A percentile compares a stretch with the other conserved stretches of the same genome.
Evolutionary conservation across 30 jellyfish, hydroid and myxozoan genomes (phyloP).

Genomic region (Aurelia sp.): DNA sequence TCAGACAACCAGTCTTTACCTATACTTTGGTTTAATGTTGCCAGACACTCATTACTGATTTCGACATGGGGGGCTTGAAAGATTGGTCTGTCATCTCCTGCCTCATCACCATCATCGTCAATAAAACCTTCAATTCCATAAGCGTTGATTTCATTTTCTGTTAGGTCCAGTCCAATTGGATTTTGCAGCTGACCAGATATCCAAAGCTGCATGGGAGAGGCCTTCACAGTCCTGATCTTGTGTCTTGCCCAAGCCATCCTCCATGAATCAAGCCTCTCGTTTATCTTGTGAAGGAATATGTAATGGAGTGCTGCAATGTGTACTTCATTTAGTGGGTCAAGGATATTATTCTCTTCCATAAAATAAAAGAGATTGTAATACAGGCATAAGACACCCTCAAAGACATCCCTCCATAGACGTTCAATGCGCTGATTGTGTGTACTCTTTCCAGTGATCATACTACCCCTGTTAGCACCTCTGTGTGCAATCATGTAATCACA

Average conservation of each 20-base stretch:
- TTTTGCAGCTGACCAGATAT: constrained; percentile 67
- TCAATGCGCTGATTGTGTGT: constrained; percentile 19
- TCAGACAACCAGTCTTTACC: too few relatives aligned
- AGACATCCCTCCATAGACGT: constrained; percentile 69
- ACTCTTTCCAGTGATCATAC: constrained; percentile 59
- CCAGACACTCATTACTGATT: too few relatives aligned
- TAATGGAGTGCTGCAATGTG: constrained; percentile 16
- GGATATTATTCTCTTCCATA: constrained; percentile 70
- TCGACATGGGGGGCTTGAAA: too few relatives aligned
- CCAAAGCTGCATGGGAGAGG: constrained; percentile 65
- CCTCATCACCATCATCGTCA: too few relatives aligned
- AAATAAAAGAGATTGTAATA: constrained; percentile 55
- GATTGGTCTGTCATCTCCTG: too few relatives aligned
- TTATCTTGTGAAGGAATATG: constrained; percentile 5
- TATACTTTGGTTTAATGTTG: too few relatives aligned
- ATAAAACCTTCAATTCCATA: too few relatives aligned
- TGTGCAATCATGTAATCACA: too few relatives aligned
- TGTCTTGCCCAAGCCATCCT: constrained; percentile 57
- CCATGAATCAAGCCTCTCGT: too few relatives aligned
- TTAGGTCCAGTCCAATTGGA: constrained; percentile 55
- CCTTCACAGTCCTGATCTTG: constrained; percentile 43
- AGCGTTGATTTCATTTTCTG: not conserved
- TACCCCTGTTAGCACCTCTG: too few relatives aligned
- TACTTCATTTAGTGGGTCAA: constrained; percentile 61
- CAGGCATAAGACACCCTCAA: constrained; percentile 42